Evolutionary conservation across 2,888 invertebrate species (phyloP).

Genomic region (Seira ritae): DNA sequence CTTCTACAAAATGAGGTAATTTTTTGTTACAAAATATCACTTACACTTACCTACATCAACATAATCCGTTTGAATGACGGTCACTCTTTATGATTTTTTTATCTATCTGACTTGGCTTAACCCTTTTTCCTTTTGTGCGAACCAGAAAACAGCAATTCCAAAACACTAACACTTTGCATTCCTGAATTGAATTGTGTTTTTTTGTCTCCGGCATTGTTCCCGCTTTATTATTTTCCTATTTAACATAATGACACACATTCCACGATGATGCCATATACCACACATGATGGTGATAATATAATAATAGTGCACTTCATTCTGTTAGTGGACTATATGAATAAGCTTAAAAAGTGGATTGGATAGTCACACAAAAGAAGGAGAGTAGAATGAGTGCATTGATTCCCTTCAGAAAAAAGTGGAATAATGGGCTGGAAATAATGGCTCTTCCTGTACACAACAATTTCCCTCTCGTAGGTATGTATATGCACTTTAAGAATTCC

Average conservation of each 20-base stretch:
- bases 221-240: constrained; percentile 47
- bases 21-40: constrained; percentile 59
- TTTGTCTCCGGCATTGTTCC: neutral
- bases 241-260: constrained; percentile 47
- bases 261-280: constrained; percentile 2
- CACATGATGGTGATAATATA: too few relatives aligned
- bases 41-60: constrained; percentile 63
- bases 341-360: constrained; percentile 35
- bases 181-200: too few relatives aligned
- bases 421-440: neutral
- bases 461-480: neutral
- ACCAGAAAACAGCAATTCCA: too few relatives aligned
- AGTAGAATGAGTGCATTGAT: constrained; percentile 47
- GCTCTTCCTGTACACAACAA: neutral
- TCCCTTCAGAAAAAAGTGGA: constrained; percentile 42
- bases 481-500: neutral
- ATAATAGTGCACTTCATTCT: too few relatives aligned
- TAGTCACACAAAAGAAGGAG: constrained; percentile 20
- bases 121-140: constrained; percentile 32
- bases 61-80: constrained; percentile 50
- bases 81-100: constrained; percentile 28
- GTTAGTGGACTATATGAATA: constrained; percentile 37
- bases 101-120: constrained; percentile 21
- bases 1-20: constrained; percentile 34
- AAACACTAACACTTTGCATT: neutral